Conservation (phyloP, 2,888 invertebrate species). For the Onchidella celtica region DNA sequence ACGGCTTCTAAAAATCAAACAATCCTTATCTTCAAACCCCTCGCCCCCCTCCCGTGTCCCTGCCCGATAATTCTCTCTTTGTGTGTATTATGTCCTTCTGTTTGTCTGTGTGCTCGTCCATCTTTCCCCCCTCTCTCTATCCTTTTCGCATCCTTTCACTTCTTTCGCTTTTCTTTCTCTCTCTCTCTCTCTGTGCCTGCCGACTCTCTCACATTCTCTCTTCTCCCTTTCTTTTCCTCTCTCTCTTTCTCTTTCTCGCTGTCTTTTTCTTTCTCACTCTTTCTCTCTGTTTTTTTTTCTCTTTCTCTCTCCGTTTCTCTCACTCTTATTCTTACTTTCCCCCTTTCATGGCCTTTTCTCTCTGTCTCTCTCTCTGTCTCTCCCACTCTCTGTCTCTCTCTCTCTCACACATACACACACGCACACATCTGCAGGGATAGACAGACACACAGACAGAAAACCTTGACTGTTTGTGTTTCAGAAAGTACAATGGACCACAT, state of each 20-base stretch:
- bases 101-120: background rate
- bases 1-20: too few relatives aligned
- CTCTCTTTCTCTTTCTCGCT: background rate
- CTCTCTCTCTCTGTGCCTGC: background rate
- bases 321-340: background rate
- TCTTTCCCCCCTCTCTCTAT: background rate
- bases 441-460: background rate
- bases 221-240: background rate
- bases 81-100: background rate
- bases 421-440: background rate
- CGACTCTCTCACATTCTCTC: background rate
- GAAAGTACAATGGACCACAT: too few relatives aligned
- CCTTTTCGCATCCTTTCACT: background rate
- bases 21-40: background rate
- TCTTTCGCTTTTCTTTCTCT: background rate
- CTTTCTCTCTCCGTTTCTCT: background rate
- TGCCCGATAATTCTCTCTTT: background rate
- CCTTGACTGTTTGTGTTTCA: background rate
- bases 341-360: background rate
- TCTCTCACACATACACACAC: slow-evolving; percentile 21
- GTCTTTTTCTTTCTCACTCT: background rate
- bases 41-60: background rate
- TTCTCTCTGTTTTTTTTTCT: background rate
- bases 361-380: too few relatives aligned
- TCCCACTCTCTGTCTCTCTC: too few relatives aligned